phyloP scores from a whole-genome alignment of 2,113 vertebrate species.

The Pao palembangensis region DNA sequence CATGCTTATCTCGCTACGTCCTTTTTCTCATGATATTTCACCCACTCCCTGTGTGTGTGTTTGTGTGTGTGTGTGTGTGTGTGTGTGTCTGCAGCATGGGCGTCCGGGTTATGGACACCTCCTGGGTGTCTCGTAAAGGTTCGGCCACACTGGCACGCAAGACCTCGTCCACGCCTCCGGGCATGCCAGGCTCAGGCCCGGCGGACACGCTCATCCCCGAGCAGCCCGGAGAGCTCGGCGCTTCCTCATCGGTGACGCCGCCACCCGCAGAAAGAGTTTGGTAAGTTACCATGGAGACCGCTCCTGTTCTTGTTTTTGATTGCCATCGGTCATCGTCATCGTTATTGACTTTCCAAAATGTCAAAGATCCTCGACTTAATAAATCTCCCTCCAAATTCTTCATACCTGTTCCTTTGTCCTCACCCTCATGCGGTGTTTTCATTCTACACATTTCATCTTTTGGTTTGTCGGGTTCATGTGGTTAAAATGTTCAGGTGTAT shows the following conservation, averaged over 20 bases:
- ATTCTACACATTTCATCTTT: constrained; percentile 13
- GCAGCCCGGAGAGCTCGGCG: constrained; percentile 78
- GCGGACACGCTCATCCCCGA: constrained; percentile 84
- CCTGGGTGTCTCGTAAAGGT: constrained; percentile 95
- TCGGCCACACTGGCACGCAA: constrained; percentile 82
- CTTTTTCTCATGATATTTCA: constrained; percentile 4
- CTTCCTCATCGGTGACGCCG: constrained; percentile 77
- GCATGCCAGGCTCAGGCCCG: constrained; percentile 81
- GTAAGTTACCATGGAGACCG: constrained; percentile 71
- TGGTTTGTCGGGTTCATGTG: constrained; percentile 29
- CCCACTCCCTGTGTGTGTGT: constrained; percentile 7
- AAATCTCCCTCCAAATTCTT: constrained; percentile 6
- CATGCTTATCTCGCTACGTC: constrained; percentile 13
- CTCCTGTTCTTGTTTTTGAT: constrained; percentile 20
- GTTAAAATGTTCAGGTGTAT: constrained; percentile 2
- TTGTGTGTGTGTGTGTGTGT: constrained; percentile 4
- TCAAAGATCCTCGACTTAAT: constrained; percentile 13
- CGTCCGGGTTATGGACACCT: constrained; percentile 98
- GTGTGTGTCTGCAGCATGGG: constrained; percentile 84
- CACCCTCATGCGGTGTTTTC: constrained; percentile 14
- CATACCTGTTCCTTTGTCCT: neutral
- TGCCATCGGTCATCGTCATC: constrained; percentile 38
- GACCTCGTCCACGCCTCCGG: constrained; percentile 82
- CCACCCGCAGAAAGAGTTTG: constrained; percentile 82
- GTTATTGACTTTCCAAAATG: constrained; percentile 23